phyloP scores from a whole-genome alignment of 1,140 invertebrate genomes.

The Nasonia longicornis region DNA sequence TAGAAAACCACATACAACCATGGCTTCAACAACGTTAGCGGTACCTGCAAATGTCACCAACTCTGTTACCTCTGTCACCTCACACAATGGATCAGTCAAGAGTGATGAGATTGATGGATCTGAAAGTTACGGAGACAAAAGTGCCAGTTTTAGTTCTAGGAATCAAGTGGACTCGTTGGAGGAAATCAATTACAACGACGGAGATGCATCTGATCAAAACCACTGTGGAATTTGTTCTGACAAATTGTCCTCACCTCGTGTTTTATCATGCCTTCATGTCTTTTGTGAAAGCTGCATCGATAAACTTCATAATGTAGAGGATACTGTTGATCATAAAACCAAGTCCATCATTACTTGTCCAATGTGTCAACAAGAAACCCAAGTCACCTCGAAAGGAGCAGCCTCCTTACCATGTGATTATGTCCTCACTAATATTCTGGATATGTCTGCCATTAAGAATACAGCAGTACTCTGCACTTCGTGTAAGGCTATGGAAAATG shows the following conservation, averaged over 20 bases:
- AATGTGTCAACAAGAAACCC: conserved; percentile 87
- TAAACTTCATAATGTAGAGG: conserved; percentile 80
- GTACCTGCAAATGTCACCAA: conserved; percentile 41
- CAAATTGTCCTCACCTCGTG: conserved; percentile 82
- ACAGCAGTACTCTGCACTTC: conserved; percentile 85
- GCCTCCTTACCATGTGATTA: conserved; percentile 84
- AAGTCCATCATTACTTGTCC: conserved; percentile 77
- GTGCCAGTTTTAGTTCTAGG: conserved; percentile 43
- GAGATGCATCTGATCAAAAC: conserved; percentile 34
- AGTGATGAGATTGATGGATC: conserved; percentile 46
- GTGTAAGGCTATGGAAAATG: conserved; percentile 89
- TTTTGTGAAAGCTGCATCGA: conserved; percentile 92
- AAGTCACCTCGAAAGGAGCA: conserved; percentile 79
- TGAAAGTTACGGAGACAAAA: conserved; percentile 45
- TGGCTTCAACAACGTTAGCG: conserved; percentile 45
- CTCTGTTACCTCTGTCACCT: conserved; percentile 40
- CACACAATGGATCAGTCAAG: conserved; percentile 44
- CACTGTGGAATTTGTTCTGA: conserved; percentile 71
- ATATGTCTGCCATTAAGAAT: conserved; percentile 84
- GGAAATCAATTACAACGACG: conserved; percentile 41
- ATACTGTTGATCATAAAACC: conserved; percentile 71
- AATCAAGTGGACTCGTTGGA: conserved; percentile 44
- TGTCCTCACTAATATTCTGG: conserved; percentile 85
- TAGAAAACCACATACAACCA: neutral
- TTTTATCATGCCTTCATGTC: conserved; percentile 91